Conservation (phyloP, 2,888 invertebrate species). For the Drosophila leonis region DNA sequence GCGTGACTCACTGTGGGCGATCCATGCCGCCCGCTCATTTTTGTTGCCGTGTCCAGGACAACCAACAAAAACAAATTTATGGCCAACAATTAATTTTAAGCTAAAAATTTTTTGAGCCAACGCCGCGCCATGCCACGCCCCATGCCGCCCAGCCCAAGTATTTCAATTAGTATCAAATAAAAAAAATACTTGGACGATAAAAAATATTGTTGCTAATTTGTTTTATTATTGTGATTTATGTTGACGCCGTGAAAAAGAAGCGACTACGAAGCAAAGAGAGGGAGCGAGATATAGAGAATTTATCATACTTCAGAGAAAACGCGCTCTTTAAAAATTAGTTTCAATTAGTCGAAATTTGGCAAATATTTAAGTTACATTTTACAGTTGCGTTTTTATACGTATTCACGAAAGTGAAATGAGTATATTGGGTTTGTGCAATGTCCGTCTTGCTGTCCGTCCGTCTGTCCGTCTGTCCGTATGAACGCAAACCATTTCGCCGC, state of each 20-base stretch:
- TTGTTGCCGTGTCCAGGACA: constrained; percentile 54
- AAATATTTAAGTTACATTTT: constrained; percentile 5
- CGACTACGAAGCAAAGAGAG: not conserved
- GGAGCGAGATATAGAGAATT: not conserved
- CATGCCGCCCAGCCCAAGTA: constrained; percentile 34
- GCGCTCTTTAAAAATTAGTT: constrained; percentile 24
- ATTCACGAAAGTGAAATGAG: too few species aligned
- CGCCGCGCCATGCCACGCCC: constrained; percentile 11
- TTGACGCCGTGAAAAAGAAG: constrained; percentile 15
- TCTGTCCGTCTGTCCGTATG: too few species aligned
- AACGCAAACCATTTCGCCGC: too few species aligned
- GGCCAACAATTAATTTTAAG: constrained; percentile 72
- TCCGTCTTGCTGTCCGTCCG: too few species aligned
- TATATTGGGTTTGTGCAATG: too few species aligned
- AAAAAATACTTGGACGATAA: constrained; percentile 53
- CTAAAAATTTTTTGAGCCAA: constrained; percentile 18
- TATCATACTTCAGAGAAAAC: not conserved
- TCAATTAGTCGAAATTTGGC: constrained; percentile 45
- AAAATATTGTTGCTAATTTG: constrained; percentile 72
- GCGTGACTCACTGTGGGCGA: constrained; percentile 57
- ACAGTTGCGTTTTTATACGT: too few species aligned
- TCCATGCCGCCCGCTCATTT: not conserved
- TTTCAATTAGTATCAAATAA: constrained; percentile 71
- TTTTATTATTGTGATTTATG: constrained; percentile 79
- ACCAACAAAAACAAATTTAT: constrained; percentile 64